A percentile compares a stretch with the other conserved stretches of the same genome.
Evolutionary conservation across 2,113 vertebrate genomes (phyloP).

Genomic region (Gobius niger): DNA sequence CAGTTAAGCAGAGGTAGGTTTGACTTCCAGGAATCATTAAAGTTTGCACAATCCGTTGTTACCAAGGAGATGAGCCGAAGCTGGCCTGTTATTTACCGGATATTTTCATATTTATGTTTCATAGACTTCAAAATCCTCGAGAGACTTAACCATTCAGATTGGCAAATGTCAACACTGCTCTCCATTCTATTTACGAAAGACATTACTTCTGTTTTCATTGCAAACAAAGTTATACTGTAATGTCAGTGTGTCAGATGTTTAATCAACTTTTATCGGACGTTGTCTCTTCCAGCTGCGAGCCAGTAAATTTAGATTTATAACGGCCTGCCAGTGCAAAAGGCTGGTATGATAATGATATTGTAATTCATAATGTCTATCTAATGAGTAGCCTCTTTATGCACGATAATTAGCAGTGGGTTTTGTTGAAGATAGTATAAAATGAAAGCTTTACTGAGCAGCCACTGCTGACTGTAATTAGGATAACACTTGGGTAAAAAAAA

Average conservation of each 20-base stretch:
- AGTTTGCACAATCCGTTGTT: not conserved
- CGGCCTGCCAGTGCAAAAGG: not conserved
- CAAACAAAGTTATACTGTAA: not conserved
- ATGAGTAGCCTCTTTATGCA: not conserved
- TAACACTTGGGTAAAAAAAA: not conserved
- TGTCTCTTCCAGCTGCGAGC: not conserved
- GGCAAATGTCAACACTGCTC: no score
- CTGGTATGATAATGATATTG: not conserved
- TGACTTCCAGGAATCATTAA: not conserved
- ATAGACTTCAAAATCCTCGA: no score
- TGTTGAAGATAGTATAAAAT: constrained; percentile 9
- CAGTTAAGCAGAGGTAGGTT: not conserved
- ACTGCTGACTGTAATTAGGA: constrained; percentile 18
- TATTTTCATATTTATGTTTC: no score
- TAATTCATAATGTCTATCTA: not conserved
- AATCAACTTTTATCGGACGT: not conserved
- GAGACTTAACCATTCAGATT: no score
- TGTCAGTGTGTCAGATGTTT: not conserved
- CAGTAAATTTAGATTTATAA: not conserved
- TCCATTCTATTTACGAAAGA: no score
- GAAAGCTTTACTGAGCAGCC: not conserved
- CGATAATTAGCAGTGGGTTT: not conserved
- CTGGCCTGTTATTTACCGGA: no score
- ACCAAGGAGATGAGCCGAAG: not conserved
- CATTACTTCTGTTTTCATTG: not conserved